These are phyloP conservation scores for Conomelus anceps DNA, from an alignment of 2,888 invertebrate species.

Conservation along the genomic window DNA sequence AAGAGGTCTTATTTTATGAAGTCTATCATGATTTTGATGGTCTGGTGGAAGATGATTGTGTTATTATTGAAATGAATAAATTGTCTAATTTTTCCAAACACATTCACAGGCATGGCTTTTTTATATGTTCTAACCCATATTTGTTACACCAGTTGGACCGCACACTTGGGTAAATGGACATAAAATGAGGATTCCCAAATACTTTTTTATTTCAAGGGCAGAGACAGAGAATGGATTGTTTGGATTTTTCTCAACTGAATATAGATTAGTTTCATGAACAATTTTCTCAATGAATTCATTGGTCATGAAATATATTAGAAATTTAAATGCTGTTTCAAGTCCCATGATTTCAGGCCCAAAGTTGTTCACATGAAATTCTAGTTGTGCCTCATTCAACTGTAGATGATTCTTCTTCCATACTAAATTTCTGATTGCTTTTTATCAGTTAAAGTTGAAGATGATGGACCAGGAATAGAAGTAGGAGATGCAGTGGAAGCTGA, in stretches of 20 bases:
- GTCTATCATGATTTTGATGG: not conserved
- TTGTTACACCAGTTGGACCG: not conserved
- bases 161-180: not conserved
- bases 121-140: not conserved
- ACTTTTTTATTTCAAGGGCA: not conserved
- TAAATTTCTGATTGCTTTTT: not conserved
- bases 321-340: not conserved
- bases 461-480: too few species aligned
- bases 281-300: not conserved
- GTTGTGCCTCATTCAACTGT: not conserved
- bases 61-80: conserved; percentile 1
- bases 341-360: not conserved
- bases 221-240: not conserved
- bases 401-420: not conserved
- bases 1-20: conserved; percentile 1
- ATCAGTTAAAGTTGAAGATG: not conserved
- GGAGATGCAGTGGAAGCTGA: not conserved
- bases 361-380: not conserved
- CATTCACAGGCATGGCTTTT: not conserved
- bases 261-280: not conserved
- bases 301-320: not conserved
- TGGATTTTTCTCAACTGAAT: not conserved
- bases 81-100: not conserved
- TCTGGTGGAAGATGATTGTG: not conserved
- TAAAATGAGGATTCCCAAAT: not conserved